Evolutionary conservation across 1,140 invertebrate species (phyloP), one percentile per base, ranked within the genome.

Genomic region (Hypothenemus hampei): DNA sequence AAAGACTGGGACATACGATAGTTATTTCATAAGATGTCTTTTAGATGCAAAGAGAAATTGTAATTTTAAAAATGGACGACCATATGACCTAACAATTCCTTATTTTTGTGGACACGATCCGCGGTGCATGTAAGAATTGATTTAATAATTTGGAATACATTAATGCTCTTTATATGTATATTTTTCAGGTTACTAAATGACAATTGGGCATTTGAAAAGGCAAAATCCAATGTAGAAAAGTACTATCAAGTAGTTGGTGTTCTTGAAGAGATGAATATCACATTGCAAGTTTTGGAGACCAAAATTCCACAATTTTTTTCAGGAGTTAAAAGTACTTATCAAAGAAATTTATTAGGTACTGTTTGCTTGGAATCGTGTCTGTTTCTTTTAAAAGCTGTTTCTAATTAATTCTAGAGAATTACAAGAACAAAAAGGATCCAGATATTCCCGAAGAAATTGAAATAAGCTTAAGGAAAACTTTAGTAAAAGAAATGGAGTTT

Each of bases 101-200:
- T 81, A 82, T 63, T 84, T 85, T 63, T 85, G 83, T 59, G 82
- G 83, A n/a, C 79, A 84, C 47, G 73, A 82, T 60, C 63, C 69
- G 3, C 71, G 74, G 21, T 85, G 82, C 68, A 74, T 70, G 81
- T 83, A 72, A 76, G 75, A 29, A 3, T 1, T 8, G 1, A 31
- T 3, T 13, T 11, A 31, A 3, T 11, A 29, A 5, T 6, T 11
- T 29, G 5, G 24, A 29, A 11, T 13, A 13, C 26, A 31, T 31
- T 31, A 31, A 31, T 11, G 26, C 26, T 31, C 1, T 2, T 11
- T 31, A 11, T 2, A 2, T 31, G 3, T 13, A 31, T n/a, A 31
- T 37, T 15, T 16, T 37, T 23, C 21, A 83, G 81, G 64, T 69
- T 73, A 62, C 72, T 78, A 56, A 82, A 84, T 65, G 78, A 75